These are phyloP conservation scores for Diloba caeruleocephala DNA, from an alignment of 2,888 invertebrate genomes.

Conservation along the genomic window DNA sequence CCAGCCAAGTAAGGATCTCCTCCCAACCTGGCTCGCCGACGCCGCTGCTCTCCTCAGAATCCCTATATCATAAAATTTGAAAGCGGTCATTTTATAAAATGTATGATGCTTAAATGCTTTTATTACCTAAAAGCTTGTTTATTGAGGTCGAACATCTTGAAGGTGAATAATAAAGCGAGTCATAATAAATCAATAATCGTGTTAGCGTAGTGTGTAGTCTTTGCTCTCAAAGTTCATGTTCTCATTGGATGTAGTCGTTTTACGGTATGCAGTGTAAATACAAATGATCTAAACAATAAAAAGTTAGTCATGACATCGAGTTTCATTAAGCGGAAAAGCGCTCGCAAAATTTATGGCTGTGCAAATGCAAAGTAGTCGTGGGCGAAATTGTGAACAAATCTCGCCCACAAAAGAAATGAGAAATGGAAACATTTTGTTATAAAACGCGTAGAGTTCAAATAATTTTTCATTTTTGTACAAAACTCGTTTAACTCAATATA, in stretches of 20 bases:
- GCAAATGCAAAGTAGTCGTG: slow-evolving; percentile 72
- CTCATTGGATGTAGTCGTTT: slow-evolving; percentile 42
- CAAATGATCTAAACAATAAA: slow-evolving; percentile 65
- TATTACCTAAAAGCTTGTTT: slow-evolving; percentile 56
- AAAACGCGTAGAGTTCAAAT: slow-evolving; percentile 64
- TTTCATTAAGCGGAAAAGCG: slow-evolving; percentile 77
- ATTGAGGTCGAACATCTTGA: slow-evolving; percentile 57
- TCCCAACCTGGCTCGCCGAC: slow-evolving; percentile 89
- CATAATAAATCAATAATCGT: slow-evolving; percentile 61
- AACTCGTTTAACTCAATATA: slow-evolving; percentile 36
- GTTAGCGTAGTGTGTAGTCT: slow-evolving; percentile 28
- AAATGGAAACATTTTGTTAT: slow-evolving; percentile 70
- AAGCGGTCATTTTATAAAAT: slow-evolving; percentile 47
- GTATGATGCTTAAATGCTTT: slow-evolving; percentile 54
- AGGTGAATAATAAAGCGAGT: slow-evolving; percentile 62
- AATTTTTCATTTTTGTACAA: slow-evolving; percentile 62
- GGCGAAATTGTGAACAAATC: slow-evolving; percentile 76
- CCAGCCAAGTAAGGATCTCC: slow-evolving; percentile 97
- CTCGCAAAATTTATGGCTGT: slow-evolving; percentile 70
- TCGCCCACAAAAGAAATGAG: slow-evolving; percentile 68
- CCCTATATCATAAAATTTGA: slow-evolving; percentile 59
- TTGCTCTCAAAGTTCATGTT: slow-evolving; percentile 47
- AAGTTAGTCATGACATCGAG: slow-evolving; percentile 70
- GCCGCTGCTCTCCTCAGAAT: slow-evolving; percentile 75
- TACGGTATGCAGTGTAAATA: slow-evolving; percentile 51